Evolutionary conservation across 2,113 vertebrate genomes (phyloP), one percentile per base, ranked within the genome.

Genomic region (Myrmecophaga tridactyla): DNA sequence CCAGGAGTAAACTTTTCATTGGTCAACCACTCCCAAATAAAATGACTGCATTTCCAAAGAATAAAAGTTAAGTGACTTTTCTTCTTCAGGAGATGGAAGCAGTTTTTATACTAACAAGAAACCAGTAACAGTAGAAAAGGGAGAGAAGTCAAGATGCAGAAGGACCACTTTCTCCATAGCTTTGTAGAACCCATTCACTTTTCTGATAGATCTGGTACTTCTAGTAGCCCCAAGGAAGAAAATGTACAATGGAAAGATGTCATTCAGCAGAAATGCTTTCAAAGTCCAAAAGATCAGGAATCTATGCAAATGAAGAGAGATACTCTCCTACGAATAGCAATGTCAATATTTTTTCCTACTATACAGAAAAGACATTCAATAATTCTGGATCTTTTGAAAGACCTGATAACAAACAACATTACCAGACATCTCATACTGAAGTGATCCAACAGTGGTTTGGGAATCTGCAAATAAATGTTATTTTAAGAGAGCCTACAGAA

Each of bases 161-260:
- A 96, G 98, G 98, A n/a, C 99, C 99, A 0, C 99, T 98, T 92
- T 99, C 99, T 0, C 99, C 99, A 46, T 99, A 99, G 97, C 98
- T 99, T 15, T 98, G 99, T 29, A 98, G 99, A 94, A 99, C 99
- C 31, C 99, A 99, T 92, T 99, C 99, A n/a, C n/a, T n/a, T n/a
- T 14, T 99, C 99, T 17, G 99, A 99, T 10, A 98, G 99, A 92
- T 99, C 99, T 10, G 96, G 97, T 39, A 86, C 98, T 14, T 97
- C 98, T 48, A 96, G 89, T 25, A 98, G 0, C 93, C 97, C 58
- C 98, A 94, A 51, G 97, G 94, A 72, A 92, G 97, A 53, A 93
- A 95, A 0, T 86, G 76, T 7, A 84, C 97, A 72, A 70, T 98
- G 65, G 99, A 98, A 89, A 98, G 99, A 18, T 99, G 99, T 87